Evolutionary conservation across 2,113 vertebrate species (phyloP), one percentile per base, ranked within the genome.

Genomic region (Hypomesus transpacificus): DNA sequence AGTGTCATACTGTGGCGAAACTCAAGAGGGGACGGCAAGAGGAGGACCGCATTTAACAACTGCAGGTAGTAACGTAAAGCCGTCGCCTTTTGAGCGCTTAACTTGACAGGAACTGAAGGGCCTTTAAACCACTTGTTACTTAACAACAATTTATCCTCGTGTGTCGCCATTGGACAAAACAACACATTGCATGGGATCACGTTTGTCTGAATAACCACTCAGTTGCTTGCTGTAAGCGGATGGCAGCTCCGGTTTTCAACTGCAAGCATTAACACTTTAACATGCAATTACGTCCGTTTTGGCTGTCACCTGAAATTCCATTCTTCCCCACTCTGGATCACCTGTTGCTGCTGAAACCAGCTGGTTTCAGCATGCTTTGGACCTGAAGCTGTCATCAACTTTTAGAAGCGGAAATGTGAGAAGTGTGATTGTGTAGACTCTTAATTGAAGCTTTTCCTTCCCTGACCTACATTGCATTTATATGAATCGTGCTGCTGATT

Each of bases 21-120:
- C 66, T 52, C 69, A 51, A 34, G 70, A 65, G 58, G 46, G 65
- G 24, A 71, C 64, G 22, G 69, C 39, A 46, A 68, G 58, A 61
- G 66, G 63, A 73, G 70, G 70, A 26, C 67, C 31, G 66, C 66
- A 34, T 70, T 63, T 61, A 21, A 21, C 9, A 46, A 68, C 69
- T 64, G 62, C 73, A 82, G 74, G 76, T 75, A 72, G 73, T 22
- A 70, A 9, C 26, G 54, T 58, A 74, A 62, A 59, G 54, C 51
- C 69, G 68, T 68, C 70, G 24, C 13, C 66, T 14, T 58, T 16
- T 39, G 24, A 64, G 67, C 70, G 39, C 46, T 73, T 18, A 62
- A 53, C 61, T 56, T 78, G 73, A 69, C 76, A 66, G 70, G 74
- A 74, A 73, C 70, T 73, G 18, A 72, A 63, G 24, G 39, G 18